Conservation (phyloP, 2,797 vertebrate species). For the Diplodus puntazzo region DNA sequence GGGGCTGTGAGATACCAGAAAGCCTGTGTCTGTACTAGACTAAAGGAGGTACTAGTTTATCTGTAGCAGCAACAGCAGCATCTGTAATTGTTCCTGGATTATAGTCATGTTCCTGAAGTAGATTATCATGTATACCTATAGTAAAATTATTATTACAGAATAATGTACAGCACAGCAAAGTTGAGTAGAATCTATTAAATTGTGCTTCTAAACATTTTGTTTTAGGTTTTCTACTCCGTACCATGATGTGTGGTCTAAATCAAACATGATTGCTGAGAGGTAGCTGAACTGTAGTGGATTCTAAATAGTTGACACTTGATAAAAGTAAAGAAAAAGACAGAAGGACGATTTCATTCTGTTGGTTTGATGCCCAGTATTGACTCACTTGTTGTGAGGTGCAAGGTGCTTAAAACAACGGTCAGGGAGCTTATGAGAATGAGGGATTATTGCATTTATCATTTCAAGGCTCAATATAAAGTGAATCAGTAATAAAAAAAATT, state of each 20-base stretch:
- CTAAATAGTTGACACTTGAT: not conserved
- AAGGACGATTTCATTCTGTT: not conserved
- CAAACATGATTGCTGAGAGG: not conserved
- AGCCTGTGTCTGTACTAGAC: slow-evolving; percentile 56
- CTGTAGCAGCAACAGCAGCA: not conserved
- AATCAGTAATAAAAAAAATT: too few species aligned
- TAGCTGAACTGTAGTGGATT: not conserved
- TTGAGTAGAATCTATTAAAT: not conserved
- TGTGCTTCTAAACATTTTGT: not conserved
- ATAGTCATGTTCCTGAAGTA: not conserved
- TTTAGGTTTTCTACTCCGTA: too few species aligned
- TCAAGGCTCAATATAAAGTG: not conserved
- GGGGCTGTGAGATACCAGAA: slow-evolving; percentile 24
- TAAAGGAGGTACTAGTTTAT: slow-evolving; percentile 31
- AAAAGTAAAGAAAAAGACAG: not conserved
- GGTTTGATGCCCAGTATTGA: not conserved
- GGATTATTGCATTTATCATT: not conserved
- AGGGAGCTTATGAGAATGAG: not conserved
- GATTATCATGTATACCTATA: too few species aligned
- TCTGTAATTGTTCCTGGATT: slow-evolving; percentile 40
- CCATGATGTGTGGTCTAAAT: too few species aligned
- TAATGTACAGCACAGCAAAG: not conserved
- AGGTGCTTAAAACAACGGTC: not conserved
- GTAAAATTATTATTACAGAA: slow-evolving; percentile 6
- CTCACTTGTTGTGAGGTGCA: not conserved